Evolutionary conservation across 2,888 invertebrate species (phyloP).

Genomic region (Merodon equestris): DNA sequence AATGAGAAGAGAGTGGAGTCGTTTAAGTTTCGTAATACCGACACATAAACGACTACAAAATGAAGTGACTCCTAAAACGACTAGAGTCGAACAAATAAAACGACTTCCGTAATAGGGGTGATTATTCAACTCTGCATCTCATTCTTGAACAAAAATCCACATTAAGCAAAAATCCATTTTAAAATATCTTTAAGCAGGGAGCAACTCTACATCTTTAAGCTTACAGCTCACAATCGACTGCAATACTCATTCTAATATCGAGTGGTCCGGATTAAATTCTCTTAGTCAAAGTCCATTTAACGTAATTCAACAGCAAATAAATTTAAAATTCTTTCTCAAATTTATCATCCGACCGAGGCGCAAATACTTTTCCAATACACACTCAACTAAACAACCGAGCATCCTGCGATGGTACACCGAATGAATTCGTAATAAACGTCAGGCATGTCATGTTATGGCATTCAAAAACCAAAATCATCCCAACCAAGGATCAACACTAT

Average conservation of each 20-base stretch:
- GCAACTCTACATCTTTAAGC: too few species aligned
- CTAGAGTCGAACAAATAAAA: too few species aligned
- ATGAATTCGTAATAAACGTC: slow-evolving; percentile 66
- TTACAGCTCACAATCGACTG: neutral
- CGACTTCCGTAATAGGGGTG: too few species aligned
- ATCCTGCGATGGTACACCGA: slow-evolving; percentile 40
- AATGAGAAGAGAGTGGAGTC: too few species aligned
- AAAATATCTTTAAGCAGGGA: too few species aligned
- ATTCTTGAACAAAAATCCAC: too few species aligned
- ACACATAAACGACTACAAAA: too few species aligned
- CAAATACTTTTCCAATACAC: neutral
- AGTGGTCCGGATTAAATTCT: neutral
- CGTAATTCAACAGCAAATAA: slow-evolving; percentile 20
- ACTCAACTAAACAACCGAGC: slow-evolving; percentile 6
- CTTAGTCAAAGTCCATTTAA: slow-evolving; percentile 6
- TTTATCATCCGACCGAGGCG: neutral
- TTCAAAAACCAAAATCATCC: slow-evolving; percentile 60
- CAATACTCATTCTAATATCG: neutral
- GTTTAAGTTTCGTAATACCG: too few species aligned
- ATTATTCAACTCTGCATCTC: too few species aligned
- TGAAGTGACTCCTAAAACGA: too few species aligned
- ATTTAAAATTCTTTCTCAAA: slow-evolving; percentile 24
- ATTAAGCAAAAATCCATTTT: too few species aligned
- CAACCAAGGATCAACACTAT: slow-evolving; percentile 66
- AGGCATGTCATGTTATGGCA: slow-evolving; percentile 58